Evolutionary conservation across 2,797 vertebrate genomes (phyloP), one percentile per base, ranked within the genome.

Genomic region (Oceanodroma leucorhoa): DNA sequence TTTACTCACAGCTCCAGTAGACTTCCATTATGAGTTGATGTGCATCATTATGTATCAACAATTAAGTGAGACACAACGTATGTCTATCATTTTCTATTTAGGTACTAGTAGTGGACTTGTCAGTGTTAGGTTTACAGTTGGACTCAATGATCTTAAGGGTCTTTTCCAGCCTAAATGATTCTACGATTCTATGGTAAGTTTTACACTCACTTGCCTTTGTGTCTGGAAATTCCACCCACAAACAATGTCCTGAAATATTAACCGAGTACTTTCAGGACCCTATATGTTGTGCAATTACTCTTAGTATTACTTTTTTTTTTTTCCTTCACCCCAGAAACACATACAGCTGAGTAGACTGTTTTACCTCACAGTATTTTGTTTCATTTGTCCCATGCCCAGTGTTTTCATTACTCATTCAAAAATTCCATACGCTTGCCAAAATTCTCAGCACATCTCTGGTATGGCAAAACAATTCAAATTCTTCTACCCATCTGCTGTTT

Each of bases 391-490:
- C 36, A 54, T 87, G 24, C 19, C 27, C 23, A 55, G 5, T 70
- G 70, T 73, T 96, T 96, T 96, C 46, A 81, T 83, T 94, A 67
- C n/a, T 51, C 55, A 72, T 65, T 89, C 21, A 67, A 48, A 87
- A 61, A 94, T 53, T 78, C 75, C 36, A 43, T 61, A 53, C 27
- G 26, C 43, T 92, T 94, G 89, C 67, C 87, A 95, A 89, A 95
- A 91, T 55, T 69, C 62, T 96, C 45, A 93, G 61, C 18, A 23
- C 26, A 86, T 67, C 30, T 50, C 40, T 81, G 38, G 8, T 58
- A 87, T 16, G 32, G 61, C 64, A 55, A 88, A 90, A 58, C 60
- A 95, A 95, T 94, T 89, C 43, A 89, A 91, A 83, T 66, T 94
- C 60, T 80, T 94, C 40, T 58, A 40, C 23, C 22, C 45, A 67